Conservation (phyloP, 2,888 invertebrate species). For the Pollenia angustigena region DNA sequence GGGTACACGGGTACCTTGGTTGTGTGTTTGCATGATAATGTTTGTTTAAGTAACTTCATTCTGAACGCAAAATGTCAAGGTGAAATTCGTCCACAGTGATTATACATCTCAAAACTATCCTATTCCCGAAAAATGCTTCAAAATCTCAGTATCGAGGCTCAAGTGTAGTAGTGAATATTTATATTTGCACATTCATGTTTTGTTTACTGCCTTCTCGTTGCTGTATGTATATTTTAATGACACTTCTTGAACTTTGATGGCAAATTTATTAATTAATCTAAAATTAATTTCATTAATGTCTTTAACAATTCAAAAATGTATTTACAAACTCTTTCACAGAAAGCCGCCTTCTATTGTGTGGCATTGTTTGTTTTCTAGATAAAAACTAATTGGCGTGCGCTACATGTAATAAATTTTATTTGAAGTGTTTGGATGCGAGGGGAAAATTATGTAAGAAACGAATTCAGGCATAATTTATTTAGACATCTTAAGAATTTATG, state of each 20-base stretch:
- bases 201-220: slow-evolving; percentile 23
- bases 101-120: too few species aligned
- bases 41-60: too few species aligned
- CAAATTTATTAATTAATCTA: slow-evolving; percentile 69
- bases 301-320: slow-evolving; percentile 36
- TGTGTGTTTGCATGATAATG: too few species aligned
- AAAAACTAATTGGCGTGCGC: neutral
- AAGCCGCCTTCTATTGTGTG: slow-evolving; percentile 19
- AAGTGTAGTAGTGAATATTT: slow-evolving; percentile 14
- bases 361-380: slow-evolving; percentile 33
- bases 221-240: slow-evolving; percentile 23
- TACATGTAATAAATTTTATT: neutral
- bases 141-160: neutral
- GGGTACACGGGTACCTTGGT: too few species aligned
- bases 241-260: slow-evolving; percentile 66
- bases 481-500: too few species aligned
- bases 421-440: neutral
- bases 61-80: too few species aligned
- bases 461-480: neutral
- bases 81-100: too few species aligned
- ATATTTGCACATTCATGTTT: slow-evolving; percentile 2
- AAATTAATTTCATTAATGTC: slow-evolving; percentile 70
- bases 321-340: slow-evolving; percentile 30
- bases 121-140: neutral
- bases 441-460: neutral